These are phyloP conservation scores for Gymnocypris eckloni DNA, from an alignment of 2,797 vertebrate species.

Conservation along the genomic window DNA sequence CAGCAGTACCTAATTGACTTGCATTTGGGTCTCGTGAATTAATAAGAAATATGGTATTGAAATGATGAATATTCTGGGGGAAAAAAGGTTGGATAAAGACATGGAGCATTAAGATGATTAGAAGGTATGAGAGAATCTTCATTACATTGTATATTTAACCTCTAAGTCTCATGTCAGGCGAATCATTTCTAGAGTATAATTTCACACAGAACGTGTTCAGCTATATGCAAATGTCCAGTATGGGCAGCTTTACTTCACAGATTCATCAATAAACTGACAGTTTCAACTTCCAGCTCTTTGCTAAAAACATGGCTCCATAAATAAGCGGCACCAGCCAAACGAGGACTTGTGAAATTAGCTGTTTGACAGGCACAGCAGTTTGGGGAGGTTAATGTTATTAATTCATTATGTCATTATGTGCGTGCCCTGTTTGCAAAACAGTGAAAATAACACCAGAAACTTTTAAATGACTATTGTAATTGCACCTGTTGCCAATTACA, in stretches of 20 bases:
- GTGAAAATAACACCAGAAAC: slow-evolving; percentile 72
- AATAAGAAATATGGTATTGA: slow-evolving; percentile 58
- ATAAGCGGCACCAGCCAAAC: slow-evolving; percentile 69
- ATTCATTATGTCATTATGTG: slow-evolving; percentile 88
- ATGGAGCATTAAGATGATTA: slow-evolving; percentile 36
- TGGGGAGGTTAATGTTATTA: slow-evolving; percentile 84
- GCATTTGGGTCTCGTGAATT: slow-evolving; percentile 62
- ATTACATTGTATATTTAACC: slow-evolving; percentile 26
- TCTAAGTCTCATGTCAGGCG: background rate
- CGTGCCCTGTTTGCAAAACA: slow-evolving; percentile 67
- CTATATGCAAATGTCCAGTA: slow-evolving; percentile 9
- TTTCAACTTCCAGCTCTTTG: slow-evolving; percentile 26
- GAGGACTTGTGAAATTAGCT: slow-evolving; percentile 75
- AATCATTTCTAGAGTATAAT: background rate
- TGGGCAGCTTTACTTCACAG: background rate
- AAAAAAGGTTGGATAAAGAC: slow-evolving; percentile 44
- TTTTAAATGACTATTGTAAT: slow-evolving; percentile 82
- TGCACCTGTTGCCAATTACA: slow-evolving; percentile 89
- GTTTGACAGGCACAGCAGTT: slow-evolving; percentile 81
- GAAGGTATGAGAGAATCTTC: slow-evolving; percentile 17
- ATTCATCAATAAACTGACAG: background rate
- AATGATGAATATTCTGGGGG: slow-evolving; percentile 56
- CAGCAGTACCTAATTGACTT: slow-evolving; percentile 60
- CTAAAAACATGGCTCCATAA: slow-evolving; percentile 28
- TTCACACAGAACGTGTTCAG: background rate